A percentile compares a stretch with the other conserved stretches of the same genome.
phyloP scores from a whole-genome alignment of 2,113 vertebrate species.

The Halcyon senegalensis region DNA sequence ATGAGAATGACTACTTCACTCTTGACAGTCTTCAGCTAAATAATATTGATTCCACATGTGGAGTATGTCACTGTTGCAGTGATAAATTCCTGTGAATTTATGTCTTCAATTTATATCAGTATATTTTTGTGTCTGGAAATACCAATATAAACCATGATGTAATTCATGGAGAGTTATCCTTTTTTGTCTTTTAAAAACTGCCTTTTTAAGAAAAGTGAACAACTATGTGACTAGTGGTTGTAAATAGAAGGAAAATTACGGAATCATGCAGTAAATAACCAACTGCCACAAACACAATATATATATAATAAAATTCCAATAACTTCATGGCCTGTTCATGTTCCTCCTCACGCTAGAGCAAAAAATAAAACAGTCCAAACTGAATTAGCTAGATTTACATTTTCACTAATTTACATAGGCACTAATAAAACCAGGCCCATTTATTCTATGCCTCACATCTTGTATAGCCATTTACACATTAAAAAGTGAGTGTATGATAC shows the following conservation, averaged over 20 bases:
- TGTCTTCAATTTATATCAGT: neutral
- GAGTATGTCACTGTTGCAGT: neutral
- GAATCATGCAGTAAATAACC: neutral
- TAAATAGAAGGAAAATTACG: neutral
- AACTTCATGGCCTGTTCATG: neutral
- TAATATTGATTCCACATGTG: neutral
- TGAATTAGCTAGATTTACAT: neutral
- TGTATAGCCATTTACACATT: neutral
- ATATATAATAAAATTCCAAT: neutral
- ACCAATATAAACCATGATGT: neutral
- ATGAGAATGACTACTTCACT: neutral
- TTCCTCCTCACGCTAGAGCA: neutral
- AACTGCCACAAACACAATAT: neutral
- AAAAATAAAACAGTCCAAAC: neutral
- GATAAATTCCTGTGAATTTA: neutral
- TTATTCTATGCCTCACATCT: neutral
- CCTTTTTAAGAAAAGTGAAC: neutral
- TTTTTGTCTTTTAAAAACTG: neutral
- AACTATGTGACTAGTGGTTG: neutral
- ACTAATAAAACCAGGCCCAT: neutral
- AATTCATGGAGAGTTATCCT: neutral
- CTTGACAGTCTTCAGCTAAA: neutral
- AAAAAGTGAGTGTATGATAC: neutral
- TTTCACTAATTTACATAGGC: neutral
- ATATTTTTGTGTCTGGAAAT: neutral